Base-by-base conservation (phyloP, 2,113 vertebrate species). In the Barnardius zonarius region DNA sequence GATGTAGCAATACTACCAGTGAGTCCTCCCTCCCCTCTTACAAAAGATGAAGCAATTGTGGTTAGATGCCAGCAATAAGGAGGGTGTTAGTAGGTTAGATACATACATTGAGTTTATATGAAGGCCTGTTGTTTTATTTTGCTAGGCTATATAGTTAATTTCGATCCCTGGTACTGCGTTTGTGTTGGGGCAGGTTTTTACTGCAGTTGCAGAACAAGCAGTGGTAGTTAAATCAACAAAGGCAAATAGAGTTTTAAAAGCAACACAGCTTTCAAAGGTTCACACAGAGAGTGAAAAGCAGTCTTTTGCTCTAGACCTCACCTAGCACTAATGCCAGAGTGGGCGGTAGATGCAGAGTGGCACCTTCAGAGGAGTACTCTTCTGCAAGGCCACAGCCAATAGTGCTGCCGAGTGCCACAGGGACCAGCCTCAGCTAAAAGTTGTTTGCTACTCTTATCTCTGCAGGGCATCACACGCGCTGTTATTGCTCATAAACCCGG, bases 341-440 rank as follows among this genome's bases (percentile, higher is more conserved):
- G 9, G 49, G 37, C 54, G 19, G 55, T 7, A n/a, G 66, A 13
- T 7, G 37, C 33, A 57, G 46, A 48, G 44, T 4, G 66, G 62
- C 62, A 83, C 31, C 63, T 84, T 75, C 70, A 68, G 72, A 84
- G 87, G 28, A 10, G 1, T 44, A 4, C 23, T 76, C 22, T 31
- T 22, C 77, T 54, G 76, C 31, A 17, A n/a, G 55, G 39, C 25
- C 41, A 66, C 39, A 13, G 78, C 57, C 1, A 1, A 24, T 22
- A 33, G 41, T 0, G 0, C 48, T 55, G 63, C 33, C 0, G 0
- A 87, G 81, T 4, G 1, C 0, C 1, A 54, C 70, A 22, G 63
- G 59, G 35, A 67, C 49, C 68, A 80, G 59, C 18, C 59, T 88
- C 72, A 31, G 61, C 52, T 44, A 48, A 83, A 64, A 75, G 46